Evolutionary conservation across 2,113 vertebrate species (phyloP), one percentile per base, ranked within the genome.

Genomic region (Columba janthina): DNA sequence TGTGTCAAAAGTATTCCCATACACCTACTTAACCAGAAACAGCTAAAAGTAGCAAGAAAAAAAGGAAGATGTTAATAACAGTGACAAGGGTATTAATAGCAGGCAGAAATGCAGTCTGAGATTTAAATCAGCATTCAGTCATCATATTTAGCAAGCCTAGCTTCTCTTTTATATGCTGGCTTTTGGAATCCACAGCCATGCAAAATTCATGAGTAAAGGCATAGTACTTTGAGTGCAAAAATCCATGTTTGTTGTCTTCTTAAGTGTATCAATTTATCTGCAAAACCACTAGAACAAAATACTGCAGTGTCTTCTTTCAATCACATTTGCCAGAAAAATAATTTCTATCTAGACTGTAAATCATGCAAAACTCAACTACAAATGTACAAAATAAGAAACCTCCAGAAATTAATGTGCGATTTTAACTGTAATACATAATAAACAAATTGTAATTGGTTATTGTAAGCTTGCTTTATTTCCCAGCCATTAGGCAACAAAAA

Each of bases 191-290:
- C 94, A 83, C 21, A 85, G 87, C 28, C 75, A 96, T 91, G 70
- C 34, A 96, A 97, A 94, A 97, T 96, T 94, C 65, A 94, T 61
- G 54, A 96, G 74, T 36, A 81, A 73, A 50, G 34, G 57, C 14
- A 76, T 29, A 91, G 90, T 51, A 70, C 36, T 88, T 90, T 21
- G 86, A 88, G 74, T 25, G 57, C 50, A 94, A 69, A 89, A 89
- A 66, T 13, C 40, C 18, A 48, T 18, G 12, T 1, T 28, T 84
- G 65, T 77, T 89, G 44, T 67, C 66, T 46, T 91, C 70, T 71
- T 81, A 38, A 54, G 36, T 42, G 10, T 31, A 71, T 60, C 40
- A 31, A 60, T 85, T 89, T 80, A 90, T 54, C 72, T 95, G 84
- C 67, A 89, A 82, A 89, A 67, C 53, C 57, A 70, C 66, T 54